Evolutionary conservation across 2,888 invertebrate species (phyloP), one percentile per base, ranked within the genome.

Genomic region (Luperina testacea): DNA sequence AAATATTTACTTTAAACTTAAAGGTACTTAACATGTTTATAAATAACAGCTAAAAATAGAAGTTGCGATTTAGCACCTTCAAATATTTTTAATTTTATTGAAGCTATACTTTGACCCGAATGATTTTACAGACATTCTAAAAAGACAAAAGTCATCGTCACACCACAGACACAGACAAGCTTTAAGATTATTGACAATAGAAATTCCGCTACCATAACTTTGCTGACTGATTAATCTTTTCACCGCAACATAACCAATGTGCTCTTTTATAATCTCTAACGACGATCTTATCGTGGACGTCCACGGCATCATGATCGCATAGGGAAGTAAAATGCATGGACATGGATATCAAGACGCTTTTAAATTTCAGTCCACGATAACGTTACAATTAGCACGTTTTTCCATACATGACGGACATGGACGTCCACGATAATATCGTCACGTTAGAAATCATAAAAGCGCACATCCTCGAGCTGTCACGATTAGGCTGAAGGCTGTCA

Each of bases 41-140:
- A 45, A 84, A 72, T 72, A 53, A 65, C n/a, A 38, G 24, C 8
- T 81, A 20, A 70, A 84, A 13, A 80, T 70, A 73, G 51, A 69
- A 24, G 20, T 15, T 15, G n/a, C 69, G 48, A 68, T 68, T 68
- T 85, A 61, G 45, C 72, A 70, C 64, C 32, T 57, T 59, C 8
- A n/a, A 45, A 32, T 57, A 74, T 73, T 20, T 70, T 42, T 15
- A 15, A 73, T 42, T 38, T 20, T n/a, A 38, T 74, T 74, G 3
- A 42, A 38, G n/a, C 13, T 20, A 7, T 7, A 45, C 17, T 72
- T 69, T 45, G 48, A 17, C 17, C 32, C 24, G 4, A 45, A 70
- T 48, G 2, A 4, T 32, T 70, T 32, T n/a, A 32, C 4, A 24
- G 32, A 4, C 11, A 24, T 72, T 9, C 1, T 9, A 17, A 4